A percentile compares a stretch with the other conserved stretches of the same genome.
Conservation (phyloP, 2,888 invertebrate genomes). For the Zelleria hepariella region DNA sequence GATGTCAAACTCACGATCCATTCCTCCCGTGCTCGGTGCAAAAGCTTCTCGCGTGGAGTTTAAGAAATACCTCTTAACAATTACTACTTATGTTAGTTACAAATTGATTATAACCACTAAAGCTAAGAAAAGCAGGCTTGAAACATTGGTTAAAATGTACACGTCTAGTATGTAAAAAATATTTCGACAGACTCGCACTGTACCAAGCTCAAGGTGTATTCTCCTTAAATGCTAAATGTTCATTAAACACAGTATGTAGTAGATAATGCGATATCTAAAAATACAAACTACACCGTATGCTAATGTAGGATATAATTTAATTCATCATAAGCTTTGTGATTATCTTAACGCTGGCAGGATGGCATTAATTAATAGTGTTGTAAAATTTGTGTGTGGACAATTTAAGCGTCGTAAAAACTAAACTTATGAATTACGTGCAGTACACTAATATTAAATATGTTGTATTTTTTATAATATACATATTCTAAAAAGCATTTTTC, state of each 20-base stretch:
- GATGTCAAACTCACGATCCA: background rate
- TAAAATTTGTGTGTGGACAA: conserved; percentile 69
- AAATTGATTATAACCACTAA: conserved; percentile 10
- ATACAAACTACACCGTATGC: conserved; percentile 65
- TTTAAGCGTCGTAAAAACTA: conserved; percentile 64
- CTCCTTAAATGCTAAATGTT: conserved; percentile 54
- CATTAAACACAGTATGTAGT: conserved; percentile 52
- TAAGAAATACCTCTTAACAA: background rate
- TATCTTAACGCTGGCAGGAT: conserved; percentile 65
- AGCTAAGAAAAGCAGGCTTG: conserved; percentile 48
- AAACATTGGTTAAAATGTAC: conserved; percentile 25
- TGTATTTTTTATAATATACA: conserved; percentile 37
- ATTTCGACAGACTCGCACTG: conserved; percentile 52
- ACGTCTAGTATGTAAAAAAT: conserved; percentile 49
- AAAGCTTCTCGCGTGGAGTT: conserved; percentile 1
- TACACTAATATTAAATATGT: conserved; percentile 41
- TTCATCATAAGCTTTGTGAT: conserved; percentile 69
- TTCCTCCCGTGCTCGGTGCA: background rate
- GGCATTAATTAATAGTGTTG: conserved; percentile 48
- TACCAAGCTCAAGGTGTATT: conserved; percentile 64
- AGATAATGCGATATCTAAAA: conserved; percentile 70
- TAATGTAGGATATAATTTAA: conserved; percentile 65
- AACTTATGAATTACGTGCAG: conserved; percentile 58
- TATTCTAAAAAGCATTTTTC: conserved; percentile 57
- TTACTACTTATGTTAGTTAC: background rate